Percentiles rank a stretch among this genome's conserved stretches.
Evolutionary conservation across 2,888 invertebrate genomes (phyloP).

Genomic region (Odontocolon sp.): DNA sequence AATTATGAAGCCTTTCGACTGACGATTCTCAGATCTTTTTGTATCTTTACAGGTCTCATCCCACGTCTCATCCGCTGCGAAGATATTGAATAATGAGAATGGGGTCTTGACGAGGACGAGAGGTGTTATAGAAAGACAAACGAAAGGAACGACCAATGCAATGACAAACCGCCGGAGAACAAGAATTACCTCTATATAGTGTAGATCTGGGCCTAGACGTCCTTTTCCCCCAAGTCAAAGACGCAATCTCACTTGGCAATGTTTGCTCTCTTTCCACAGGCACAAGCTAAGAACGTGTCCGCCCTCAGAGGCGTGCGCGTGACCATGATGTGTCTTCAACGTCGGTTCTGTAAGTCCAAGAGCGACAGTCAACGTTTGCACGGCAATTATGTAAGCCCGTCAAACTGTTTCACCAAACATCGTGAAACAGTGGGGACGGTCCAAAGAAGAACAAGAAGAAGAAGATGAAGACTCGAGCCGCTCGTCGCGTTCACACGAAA

Average conservation of each 20-base stretch:
- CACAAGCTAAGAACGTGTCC: constrained; percentile 30
- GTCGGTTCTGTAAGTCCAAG: constrained; percentile 52
- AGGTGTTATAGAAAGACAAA: constrained; percentile 34
- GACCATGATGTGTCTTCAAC: constrained; percentile 28
- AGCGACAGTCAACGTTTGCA: constrained; percentile 78
- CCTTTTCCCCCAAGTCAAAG: constrained; percentile 34
- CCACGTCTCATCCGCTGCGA: constrained; percentile 11
- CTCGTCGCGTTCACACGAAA: constrained; percentile 74
- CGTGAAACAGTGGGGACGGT: constrained; percentile 57
- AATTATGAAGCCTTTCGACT: not conserved
- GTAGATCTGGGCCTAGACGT: constrained; percentile 50
- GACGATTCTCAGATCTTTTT: not conserved
- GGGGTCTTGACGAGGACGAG: not conserved
- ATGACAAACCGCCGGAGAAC: constrained; percentile 26
- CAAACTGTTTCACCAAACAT: constrained; percentile 80
- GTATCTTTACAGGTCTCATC: not conserved
- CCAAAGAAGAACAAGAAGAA: constrained; percentile 24
- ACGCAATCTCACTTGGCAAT: constrained; percentile 52
- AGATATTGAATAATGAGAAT: constrained; percentile 12
- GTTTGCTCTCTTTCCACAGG: constrained; percentile 70
- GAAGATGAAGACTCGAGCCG: constrained; percentile 42
- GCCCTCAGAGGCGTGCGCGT: constrained; percentile 49
- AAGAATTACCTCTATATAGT: constrained; percentile 13
- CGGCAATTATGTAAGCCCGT: constrained; percentile 78
- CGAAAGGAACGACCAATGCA: constrained; percentile 20